Evolutionary conservation across 2,888 invertebrate species (phyloP), one percentile per base, ranked within the genome.

Genomic region (Cepaea hortensis): DNA sequence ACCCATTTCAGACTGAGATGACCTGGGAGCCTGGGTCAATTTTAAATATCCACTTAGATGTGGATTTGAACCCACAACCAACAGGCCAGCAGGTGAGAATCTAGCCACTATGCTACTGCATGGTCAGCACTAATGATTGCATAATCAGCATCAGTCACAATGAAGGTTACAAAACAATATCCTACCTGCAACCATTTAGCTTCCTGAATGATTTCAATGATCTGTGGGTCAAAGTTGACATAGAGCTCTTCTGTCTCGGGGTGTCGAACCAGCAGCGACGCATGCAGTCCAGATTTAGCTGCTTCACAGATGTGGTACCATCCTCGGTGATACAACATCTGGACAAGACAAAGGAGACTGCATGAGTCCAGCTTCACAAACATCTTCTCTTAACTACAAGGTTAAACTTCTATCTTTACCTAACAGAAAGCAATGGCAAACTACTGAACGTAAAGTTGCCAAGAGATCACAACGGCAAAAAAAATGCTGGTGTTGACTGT

Each of bases 221-320:
- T 93, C 88, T 93, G 93, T 5, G 93, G 92, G 91, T 95, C 94
- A 91, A 94, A 94, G 93, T 95, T 95, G 68, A 95, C 94, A 88
- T 90, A 93, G 55, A 94, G 90, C 81, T 93, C 91, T 48, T 90
- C 90, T 5, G 93, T 91, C 68, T 94, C 94, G 35, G 94, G 93
- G 88, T 94, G 93, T n/a, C 96, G 72, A 18, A 97, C 96, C 95
- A 98, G 91, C 50, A 95, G 91, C 3, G 94, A 93, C 23, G 94
- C 92, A 86, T 92, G 91, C 35, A 95, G 92, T 15, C 94, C 94
- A 61, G 92, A 91, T 84, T 93, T 93, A 77, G 93, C 92, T 0
- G 93, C 90, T 61, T 94, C 94, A 15, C 94, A 93, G 35, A 94
- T 94, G 35, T 93, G 90, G 88, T 90, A 93, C 95, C 95, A 95